Evolutionary conservation across 2,797 vertebrate genomes (phyloP).

Genomic region (Hapalemur alaotrensis): DNA sequence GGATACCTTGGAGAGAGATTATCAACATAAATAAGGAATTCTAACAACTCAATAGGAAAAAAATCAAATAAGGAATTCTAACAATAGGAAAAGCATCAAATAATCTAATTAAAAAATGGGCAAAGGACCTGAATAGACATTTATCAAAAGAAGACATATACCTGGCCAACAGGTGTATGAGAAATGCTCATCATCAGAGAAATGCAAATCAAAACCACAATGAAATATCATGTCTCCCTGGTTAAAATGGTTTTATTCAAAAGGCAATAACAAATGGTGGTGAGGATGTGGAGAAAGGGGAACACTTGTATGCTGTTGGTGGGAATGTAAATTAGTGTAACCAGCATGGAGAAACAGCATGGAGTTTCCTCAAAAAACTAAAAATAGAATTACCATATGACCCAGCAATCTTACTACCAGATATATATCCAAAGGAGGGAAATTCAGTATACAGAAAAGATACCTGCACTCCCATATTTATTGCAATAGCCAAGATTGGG

Average conservation of each 20-base stretch:
- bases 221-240: neutral
- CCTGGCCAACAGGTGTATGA: neutral
- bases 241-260: neutral
- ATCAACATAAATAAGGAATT: neutral
- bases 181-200: neutral
- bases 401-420: neutral
- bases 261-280: neutral
- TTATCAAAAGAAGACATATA: neutral
- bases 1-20: neutral
- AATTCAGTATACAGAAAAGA: neutral
- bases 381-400: neutral
- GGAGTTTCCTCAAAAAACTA: neutral
- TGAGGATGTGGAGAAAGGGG: neutral
- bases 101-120: neutral
- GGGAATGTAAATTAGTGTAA: neutral
- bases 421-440: neutral
- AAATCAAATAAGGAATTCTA: neutral
- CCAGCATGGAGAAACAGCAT: neutral
- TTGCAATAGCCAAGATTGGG: neutral
- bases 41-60: neutral
- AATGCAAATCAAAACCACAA: neutral
- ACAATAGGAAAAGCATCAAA: neutral
- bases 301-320: neutral
- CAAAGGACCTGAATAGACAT: neutral
- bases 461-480: neutral